phyloP scores from a whole-genome alignment of 2,888 invertebrate species.

The Eustalomyia histrio region DNA sequence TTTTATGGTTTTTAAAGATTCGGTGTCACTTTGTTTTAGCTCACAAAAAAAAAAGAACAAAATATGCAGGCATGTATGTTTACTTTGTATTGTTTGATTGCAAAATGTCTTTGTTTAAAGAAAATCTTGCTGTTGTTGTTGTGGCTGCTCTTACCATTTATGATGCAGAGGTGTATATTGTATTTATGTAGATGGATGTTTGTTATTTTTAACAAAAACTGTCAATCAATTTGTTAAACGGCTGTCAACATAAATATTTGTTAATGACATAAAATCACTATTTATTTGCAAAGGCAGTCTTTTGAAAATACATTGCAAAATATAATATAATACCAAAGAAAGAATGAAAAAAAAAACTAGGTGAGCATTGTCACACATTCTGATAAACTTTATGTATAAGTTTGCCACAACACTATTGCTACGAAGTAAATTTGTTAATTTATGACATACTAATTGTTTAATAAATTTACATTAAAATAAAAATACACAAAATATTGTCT shows the following conservation, averaged over 20 bases:
- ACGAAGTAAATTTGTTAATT: constrained; percentile 51
- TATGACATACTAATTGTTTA: constrained; percentile 62
- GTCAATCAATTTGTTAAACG: constrained; percentile 68
- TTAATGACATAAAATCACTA: constrained; percentile 63
- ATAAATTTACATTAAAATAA: constrained; percentile 28
- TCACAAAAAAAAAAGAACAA: not conserved
- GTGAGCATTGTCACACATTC: constrained; percentile 63
- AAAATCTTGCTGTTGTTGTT: constrained; percentile 29
- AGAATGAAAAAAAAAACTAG: constrained; percentile 31
- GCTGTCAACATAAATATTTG: constrained; percentile 68
- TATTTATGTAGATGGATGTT: constrained; percentile 33
- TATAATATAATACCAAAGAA: constrained; percentile 2
- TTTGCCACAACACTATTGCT: constrained; percentile 3
- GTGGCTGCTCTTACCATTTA: constrained; percentile 26
- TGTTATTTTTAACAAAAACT: constrained; percentile 60
- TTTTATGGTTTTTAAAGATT: constrained; percentile 14
- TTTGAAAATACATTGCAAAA: not conserved
- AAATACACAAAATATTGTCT: constrained; percentile 27
- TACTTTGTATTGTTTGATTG: constrained; percentile 27
- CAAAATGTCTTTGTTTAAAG: constrained; percentile 56
- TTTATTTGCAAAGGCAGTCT: constrained; percentile 25
- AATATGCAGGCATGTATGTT: constrained; percentile 16
- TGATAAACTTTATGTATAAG: constrained; percentile 19
- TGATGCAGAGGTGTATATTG: constrained; percentile 33
- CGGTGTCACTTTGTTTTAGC: constrained; percentile 17